Evolutionary conservation across 2,113 vertebrate genomes (phyloP).

Genomic region (Hippocampus mohnikei): DNA sequence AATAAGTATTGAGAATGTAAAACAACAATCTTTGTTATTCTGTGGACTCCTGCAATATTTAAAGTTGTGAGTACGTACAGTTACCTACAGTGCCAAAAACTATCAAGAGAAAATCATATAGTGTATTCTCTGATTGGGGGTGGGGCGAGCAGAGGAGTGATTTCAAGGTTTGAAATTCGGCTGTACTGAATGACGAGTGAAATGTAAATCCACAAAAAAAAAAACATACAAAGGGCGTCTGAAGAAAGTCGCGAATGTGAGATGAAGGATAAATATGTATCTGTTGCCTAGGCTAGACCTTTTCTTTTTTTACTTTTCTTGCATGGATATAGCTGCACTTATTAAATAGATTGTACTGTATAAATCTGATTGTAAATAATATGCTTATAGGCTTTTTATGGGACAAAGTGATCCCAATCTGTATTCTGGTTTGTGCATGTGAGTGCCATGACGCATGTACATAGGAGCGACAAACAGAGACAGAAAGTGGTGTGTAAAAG

Average conservation of each 20-base stretch:
- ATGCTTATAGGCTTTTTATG: constrained; percentile 69
- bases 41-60: constrained; percentile 42
- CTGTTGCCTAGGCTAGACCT: constrained; percentile 44
- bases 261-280: constrained; percentile 51
- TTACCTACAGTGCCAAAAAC: constrained; percentile 42
- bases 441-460: constrained; percentile 62
- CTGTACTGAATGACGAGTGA: constrained; percentile 17
- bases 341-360: constrained; percentile 78
- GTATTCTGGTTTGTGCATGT: constrained; percentile 70
- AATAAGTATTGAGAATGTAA: constrained; percentile 56
- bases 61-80: constrained; percentile 35
- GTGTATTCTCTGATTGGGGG: constrained; percentile 15
- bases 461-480: constrained; percentile 35
- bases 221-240: constrained; percentile 29
- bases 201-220: constrained; percentile 22
- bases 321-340: constrained; percentile 79
- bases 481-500: constrained; percentile 49
- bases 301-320: constrained; percentile 69
- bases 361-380: constrained; percentile 79
- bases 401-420: constrained; percentile 66
- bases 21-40: constrained; percentile 37
- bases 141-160: constrained; percentile 7
- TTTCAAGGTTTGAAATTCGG: constrained; percentile 15
- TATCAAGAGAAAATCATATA: constrained; percentile 31
- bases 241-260: constrained; percentile 36